A percentile compares a stretch with the other conserved stretches of the same genome.
Evolutionary conservation across 2,113 vertebrate genomes (phyloP).

Genomic region (Holacanthus passer): DNA sequence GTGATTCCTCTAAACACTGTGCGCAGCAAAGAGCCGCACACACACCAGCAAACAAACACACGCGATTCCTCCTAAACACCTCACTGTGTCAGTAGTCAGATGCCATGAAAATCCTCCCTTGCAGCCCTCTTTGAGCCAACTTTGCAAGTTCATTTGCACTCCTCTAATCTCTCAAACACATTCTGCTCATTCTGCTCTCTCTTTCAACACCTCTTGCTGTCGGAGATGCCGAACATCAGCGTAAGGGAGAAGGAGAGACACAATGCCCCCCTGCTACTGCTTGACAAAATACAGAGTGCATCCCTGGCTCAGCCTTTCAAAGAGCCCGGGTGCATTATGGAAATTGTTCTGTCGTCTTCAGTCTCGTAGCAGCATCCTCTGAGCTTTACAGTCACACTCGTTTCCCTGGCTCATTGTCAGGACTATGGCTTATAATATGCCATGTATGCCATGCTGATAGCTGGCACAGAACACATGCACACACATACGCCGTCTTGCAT

Average conservation of each 20-base stretch:
- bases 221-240: slow-evolving; percentile 39
- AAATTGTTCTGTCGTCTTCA: slow-evolving; percentile 33
- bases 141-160: slow-evolving; percentile 35
- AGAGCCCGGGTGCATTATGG: slow-evolving; percentile 59
- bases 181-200: slow-evolving; percentile 37
- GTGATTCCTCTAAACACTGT: background rate
- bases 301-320: slow-evolving; percentile 34
- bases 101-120: slow-evolving; percentile 19
- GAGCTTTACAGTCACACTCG: slow-evolving; percentile 28
- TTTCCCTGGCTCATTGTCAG: slow-evolving; percentile 17
- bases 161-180: slow-evolving; percentile 51
- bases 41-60: slow-evolving; percentile 5
- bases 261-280: background rate
- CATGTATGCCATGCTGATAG: background rate
- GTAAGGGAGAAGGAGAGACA: slow-evolving; percentile 28
- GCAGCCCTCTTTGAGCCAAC: slow-evolving; percentile 14
- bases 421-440: slow-evolving; percentile 1
- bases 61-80: slow-evolving; percentile 16
- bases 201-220: background rate
- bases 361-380: background rate
- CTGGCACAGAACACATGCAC: background rate
- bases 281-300: slow-evolving; percentile 29
- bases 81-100: slow-evolving; percentile 19
- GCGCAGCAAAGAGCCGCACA: slow-evolving; percentile 4
- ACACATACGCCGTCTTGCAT: background rate